Evolutionary conservation across 2,797 vertebrate genomes (phyloP), one percentile per base, ranked within the genome.

Genomic region (Liasis olivaceus): DNA sequence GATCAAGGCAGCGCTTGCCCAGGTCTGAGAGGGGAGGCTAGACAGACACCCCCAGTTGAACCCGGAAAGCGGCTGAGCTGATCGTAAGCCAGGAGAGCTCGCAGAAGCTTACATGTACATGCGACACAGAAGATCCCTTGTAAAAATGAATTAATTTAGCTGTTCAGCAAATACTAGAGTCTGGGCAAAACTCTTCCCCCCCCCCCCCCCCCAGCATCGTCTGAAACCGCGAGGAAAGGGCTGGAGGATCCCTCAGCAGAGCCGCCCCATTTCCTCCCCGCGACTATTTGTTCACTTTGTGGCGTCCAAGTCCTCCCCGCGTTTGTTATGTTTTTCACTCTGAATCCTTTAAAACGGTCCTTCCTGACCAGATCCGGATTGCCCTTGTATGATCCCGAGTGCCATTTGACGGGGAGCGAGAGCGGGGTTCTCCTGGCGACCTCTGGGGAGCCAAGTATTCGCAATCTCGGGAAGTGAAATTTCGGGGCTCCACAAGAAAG

Each of bases 381-480:
- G 28, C 0, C 14, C 6, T 4, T 47, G 54, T 0, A 9, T 4
- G 13, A 2, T 0, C 22, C 1, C 15, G 28, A 0, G 88, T 11
- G 7, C 36, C 58, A 81, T 92, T 90, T 62, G 56, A 63, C 26
- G 0, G 77, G 90, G 92, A 42, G 56, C 87, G 91, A 95, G 81
- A 81, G 1, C 20, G 91, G 59, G 42, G n/a, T 77, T 89, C 24
- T 63, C 92, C 87, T 20, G n/a, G 1, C 59, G 85, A 94, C 93
- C 56, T 81, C 81, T 89, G 85, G 47, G 91, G 93, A 94, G 87
- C 89, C 86, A n/a, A 87, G 91, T 87, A 58, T 89, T 87, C 69
- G 66, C 93, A 36, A 24, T 84, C 58, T 13, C 66, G 62, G 88
- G 60, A 94, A 95, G 93, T 66, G 60, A 2, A 3, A 12, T 20